A percentile compares a stretch with the other conserved stretches of the same genome.
Evolutionary conservation across 2,888 invertebrate species (phyloP).

Genomic region (Dicyrtoma fusca): DNA sequence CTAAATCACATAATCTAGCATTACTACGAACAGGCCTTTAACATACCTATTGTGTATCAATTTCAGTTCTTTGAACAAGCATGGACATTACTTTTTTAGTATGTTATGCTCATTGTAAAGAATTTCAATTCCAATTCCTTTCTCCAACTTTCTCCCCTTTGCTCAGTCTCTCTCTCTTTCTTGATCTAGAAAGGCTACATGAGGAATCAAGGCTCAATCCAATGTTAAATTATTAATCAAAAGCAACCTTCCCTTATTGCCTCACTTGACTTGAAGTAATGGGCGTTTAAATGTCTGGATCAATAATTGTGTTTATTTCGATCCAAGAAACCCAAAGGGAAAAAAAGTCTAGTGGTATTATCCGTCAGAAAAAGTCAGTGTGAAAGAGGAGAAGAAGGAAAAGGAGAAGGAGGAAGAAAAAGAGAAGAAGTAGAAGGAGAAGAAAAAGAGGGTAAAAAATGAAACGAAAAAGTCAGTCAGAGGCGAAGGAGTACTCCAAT

Average conservation of each 20-base stretch:
- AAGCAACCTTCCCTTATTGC: background rate
- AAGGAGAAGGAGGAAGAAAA: background rate
- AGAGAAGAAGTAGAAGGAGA: background rate
- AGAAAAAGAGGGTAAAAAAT: background rate
- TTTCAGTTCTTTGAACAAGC: no score
- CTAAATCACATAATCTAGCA: no score
- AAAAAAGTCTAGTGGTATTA: background rate
- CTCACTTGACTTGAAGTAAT: background rate
- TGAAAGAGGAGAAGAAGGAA: background rate
- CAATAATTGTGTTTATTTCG: constrained; percentile 14
- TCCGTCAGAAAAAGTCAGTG: background rate
- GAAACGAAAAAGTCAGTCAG: no score
- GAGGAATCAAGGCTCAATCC: background rate
- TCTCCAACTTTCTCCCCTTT: background rate
- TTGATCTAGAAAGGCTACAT: background rate
- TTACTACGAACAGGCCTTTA: no score
- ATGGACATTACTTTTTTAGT: no score
- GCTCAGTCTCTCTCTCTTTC: background rate
- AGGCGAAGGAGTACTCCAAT: no score
- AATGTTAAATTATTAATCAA: constrained; percentile 9
- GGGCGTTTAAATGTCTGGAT: constrained; percentile 3
- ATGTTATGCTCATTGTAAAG: background rate
- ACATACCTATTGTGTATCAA: no score
- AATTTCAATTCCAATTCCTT: background rate
- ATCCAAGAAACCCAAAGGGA: background rate